These are phyloP conservation scores for Laothoe populi DNA, from an alignment of 2,888 invertebrate species.

Conservation along the genomic window DNA sequence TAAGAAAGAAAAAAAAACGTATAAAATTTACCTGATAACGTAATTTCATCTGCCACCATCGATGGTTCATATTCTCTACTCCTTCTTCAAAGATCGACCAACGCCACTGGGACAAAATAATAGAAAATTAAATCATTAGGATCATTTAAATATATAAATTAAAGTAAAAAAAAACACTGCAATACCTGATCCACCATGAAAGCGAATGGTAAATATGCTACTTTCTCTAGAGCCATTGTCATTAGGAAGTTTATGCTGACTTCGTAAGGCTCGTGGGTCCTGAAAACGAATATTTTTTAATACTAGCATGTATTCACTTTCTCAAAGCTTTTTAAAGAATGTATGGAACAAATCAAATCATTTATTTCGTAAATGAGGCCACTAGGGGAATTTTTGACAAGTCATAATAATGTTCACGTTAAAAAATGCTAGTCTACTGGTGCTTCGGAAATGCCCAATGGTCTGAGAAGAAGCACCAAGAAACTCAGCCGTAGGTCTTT, in stretches of 20 bases:
- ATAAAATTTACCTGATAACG: slow-evolving; percentile 79
- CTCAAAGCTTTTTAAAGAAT: background rate
- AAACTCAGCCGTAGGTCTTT: no score
- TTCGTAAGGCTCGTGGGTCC: slow-evolving; percentile 86
- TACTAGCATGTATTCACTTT: background rate
- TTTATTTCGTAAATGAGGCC: no score
- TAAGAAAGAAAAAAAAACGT: slow-evolving; percentile 12
- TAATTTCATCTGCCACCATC: slow-evolving; percentile 91
- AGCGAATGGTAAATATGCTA: slow-evolving; percentile 91
- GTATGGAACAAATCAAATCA: no score
- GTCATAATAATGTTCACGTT: no score
- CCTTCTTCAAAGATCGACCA: slow-evolving; percentile 92
- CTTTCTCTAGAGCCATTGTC: slow-evolving; percentile 91
- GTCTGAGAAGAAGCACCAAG: no score
- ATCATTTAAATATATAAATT: background rate
- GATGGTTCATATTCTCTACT: slow-evolving; percentile 88
- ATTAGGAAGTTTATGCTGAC: slow-evolving; percentile 91
- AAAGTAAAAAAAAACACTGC: background rate
- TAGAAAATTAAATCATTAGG: background rate
- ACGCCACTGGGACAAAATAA: slow-evolving; percentile 87
- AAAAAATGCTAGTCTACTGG: no score
- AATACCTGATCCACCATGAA: slow-evolving; percentile 91
- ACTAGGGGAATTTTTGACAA: no score
- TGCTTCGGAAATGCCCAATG: no score
- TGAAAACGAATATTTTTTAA: slow-evolving; percentile 38